Conservation (phyloP, 1,140 invertebrate genomes). For the Nilaparvata lugens region DNA sequence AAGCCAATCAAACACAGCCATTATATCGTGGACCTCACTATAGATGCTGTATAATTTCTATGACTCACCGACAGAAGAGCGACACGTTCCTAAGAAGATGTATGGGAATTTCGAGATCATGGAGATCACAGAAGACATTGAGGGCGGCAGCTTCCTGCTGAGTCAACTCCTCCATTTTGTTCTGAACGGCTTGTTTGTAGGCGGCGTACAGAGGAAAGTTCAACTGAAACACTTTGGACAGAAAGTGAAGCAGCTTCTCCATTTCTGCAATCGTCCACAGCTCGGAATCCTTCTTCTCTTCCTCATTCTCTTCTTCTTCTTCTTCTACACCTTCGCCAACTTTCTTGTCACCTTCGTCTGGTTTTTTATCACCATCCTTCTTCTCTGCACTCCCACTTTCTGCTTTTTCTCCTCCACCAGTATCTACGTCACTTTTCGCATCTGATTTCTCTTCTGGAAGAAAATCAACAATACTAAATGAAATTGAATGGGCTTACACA, state of each 20-base stretch:
- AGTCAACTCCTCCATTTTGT: slow-evolving; percentile 64
- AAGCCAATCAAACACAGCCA: too few species aligned
- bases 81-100: slow-evolving; percentile 82
- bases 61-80: slow-evolving; percentile 61
- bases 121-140: slow-evolving; percentile 78
- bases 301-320: slow-evolving; percentile 1
- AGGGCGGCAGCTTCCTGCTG: slow-evolving; percentile 66
- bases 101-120: slow-evolving; percentile 86
- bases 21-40: too few species aligned
- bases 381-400: background rate
- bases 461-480: background rate
- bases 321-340: background rate
- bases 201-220: slow-evolving; percentile 90
- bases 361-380: background rate
- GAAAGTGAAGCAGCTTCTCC: slow-evolving; percentile 65
- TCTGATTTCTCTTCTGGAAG: background rate
- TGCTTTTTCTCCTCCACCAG: background rate
- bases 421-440: background rate
- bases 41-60: background rate
- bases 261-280: slow-evolving; percentile 64
- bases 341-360: background rate
- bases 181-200: slow-evolving; percentile 73
- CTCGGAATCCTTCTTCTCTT: slow-evolving; percentile 17
- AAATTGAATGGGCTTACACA: background rate
- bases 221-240: slow-evolving; percentile 71